These are phyloP conservation scores for Zoanthus sociatus DNA, from an alignment of 92 coral and sea anemone genomes.

Conservation along the genomic window DNA sequence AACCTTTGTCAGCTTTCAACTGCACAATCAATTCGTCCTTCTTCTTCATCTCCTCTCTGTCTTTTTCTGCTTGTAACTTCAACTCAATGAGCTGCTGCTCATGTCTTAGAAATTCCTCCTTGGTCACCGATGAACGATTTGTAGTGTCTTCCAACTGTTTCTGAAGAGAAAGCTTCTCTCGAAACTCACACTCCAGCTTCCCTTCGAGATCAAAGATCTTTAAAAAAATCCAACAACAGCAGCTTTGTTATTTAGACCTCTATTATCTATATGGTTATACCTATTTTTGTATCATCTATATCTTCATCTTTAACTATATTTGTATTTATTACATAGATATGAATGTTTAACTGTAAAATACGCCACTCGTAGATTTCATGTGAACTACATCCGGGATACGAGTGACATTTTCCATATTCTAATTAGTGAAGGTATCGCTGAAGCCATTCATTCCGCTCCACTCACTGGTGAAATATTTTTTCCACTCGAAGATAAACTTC, in stretches of 20 bases:
- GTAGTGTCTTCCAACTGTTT: slow-evolving; percentile 85
- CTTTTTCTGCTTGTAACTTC: slow-evolving; percentile 73
- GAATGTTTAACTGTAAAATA: too few species aligned
- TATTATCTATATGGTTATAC: too few species aligned
- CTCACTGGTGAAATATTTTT: too few species aligned
- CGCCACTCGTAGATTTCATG: too few species aligned
- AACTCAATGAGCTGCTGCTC: slow-evolving; percentile 89
- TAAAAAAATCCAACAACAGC: neutral
- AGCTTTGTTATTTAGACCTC: neutral
- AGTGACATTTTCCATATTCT: too few species aligned
- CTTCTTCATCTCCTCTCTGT: slow-evolving; percentile 79
- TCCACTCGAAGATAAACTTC: too few species aligned
- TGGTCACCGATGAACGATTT: slow-evolving; percentile 71
- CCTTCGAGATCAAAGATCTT: slow-evolving; percentile 85
- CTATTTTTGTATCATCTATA: too few species aligned
- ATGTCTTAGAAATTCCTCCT: slow-evolving; percentile 88
- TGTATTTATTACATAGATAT: too few species aligned
- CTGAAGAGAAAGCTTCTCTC: slow-evolving; percentile 88
- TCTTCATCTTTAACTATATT: too few species aligned
- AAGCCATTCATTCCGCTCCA: too few species aligned
- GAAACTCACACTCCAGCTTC: slow-evolving; percentile 87
- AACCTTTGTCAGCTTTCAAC: slow-evolving; percentile 79
- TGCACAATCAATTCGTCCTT: slow-evolving; percentile 78
- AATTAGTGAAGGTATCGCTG: too few species aligned
- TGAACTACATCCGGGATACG: too few species aligned